Evolutionary conservation across 2,888 invertebrate species (phyloP).

Genomic region (Phanerotoma sp.): DNA sequence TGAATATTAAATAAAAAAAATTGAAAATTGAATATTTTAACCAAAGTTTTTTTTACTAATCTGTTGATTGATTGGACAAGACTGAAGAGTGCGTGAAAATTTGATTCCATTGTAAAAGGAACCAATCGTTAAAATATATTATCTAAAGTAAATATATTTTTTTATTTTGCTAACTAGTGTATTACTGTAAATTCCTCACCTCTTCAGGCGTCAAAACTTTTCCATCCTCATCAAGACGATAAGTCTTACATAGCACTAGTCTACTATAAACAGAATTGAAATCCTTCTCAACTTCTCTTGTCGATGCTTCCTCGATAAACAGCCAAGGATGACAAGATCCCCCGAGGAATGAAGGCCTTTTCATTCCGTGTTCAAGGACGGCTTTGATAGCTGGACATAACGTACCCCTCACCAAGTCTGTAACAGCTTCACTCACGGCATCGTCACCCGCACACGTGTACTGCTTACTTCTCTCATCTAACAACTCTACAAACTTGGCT

Average conservation of each 20-base stretch:
- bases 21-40: slow-evolving; percentile 15
- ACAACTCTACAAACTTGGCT: slow-evolving; percentile 91
- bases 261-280: slow-evolving; percentile 98
- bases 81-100: no score
- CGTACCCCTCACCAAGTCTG: slow-evolving; percentile 92
- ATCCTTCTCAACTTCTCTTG: slow-evolving; percentile 94
- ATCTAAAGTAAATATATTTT: no score
- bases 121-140: no score
- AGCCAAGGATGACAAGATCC: slow-evolving; percentile 98
- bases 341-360: slow-evolving; percentile 80
- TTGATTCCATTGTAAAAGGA: no score
- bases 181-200: slow-evolving; percentile 59
- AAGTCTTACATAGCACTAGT: slow-evolving; percentile 95
- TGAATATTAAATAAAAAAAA: not conserved
- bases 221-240: slow-evolving; percentile 97
- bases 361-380: slow-evolving; percentile 93
- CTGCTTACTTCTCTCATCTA: slow-evolving; percentile 92
- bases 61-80: no score
- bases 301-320: slow-evolving; percentile 97
- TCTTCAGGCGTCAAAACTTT: slow-evolving; percentile 99
- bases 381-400: slow-evolving; percentile 92
- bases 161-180: no score
- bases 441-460: slow-evolving; percentile 96
- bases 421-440: slow-evolving; percentile 93
- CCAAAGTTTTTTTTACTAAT: slow-evolving; percentile 1